Evolutionary conservation across 2,113 vertebrate genomes (phyloP).

Genomic region (Bambusicola thoracicus): DNA sequence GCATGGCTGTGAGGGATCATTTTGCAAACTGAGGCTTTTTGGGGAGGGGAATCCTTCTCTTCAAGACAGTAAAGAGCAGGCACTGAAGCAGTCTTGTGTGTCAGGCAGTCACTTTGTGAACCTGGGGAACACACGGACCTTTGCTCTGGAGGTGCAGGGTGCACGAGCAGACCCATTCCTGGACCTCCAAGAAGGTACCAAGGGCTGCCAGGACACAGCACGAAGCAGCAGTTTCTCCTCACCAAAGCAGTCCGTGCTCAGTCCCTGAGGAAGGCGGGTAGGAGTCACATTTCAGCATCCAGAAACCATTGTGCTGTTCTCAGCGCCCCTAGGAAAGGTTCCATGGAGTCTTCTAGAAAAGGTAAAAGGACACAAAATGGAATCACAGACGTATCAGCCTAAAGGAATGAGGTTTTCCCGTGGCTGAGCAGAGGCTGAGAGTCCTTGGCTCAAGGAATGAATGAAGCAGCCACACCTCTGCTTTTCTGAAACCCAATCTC

Average conservation of each 20-base stretch:
- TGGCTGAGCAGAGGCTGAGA: not conserved
- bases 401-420: not conserved
- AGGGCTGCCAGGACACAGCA: rapidly evolving
- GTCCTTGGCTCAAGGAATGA: not conserved
- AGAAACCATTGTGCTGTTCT: not conserved
- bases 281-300: rapidly evolving
- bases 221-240: not conserved
- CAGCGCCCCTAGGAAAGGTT: not conserved
- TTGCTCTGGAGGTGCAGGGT: not conserved
- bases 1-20: not conserved
- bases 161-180: rapidly evolving
- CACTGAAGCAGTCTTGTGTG: not conserved
- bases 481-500: constrained; percentile 41
- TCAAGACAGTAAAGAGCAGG: not conserved
- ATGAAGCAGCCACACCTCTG: not conserved
- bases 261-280: not conserved
- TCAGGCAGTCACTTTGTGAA: not conserved
- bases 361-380: not conserved
- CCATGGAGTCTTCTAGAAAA: not conserved
- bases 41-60: not conserved
- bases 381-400: not conserved
- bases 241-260: too few relatives aligned
- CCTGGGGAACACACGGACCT: not conserved
- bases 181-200: not conserved
- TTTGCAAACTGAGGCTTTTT: not conserved